These are phyloP conservation scores for Apodemia zela DNA, from an alignment of 2,888 invertebrate species.

Conservation along the genomic window DNA sequence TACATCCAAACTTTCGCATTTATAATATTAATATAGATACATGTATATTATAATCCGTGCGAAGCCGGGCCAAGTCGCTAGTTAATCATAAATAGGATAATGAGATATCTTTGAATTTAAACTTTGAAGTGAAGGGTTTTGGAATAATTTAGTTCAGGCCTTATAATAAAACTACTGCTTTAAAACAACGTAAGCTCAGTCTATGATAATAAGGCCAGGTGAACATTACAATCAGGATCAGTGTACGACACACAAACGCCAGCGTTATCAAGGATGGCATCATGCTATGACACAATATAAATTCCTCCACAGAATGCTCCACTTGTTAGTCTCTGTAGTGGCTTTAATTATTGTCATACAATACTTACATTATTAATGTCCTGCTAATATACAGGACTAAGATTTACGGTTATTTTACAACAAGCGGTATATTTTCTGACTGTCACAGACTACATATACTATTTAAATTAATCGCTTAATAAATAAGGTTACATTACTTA, in stretches of 20 bases:
- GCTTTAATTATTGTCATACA: constrained; percentile 1
- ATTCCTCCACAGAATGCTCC: not conserved
- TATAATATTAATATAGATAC: too few species aligned
- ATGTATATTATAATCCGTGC: too few species aligned
- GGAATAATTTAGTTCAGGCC: too few species aligned
- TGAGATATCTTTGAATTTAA: too few species aligned
- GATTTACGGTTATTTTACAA: not conserved
- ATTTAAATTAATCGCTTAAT: too few species aligned
- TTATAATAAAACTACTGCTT: too few species aligned
- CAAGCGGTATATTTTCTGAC: not conserved
- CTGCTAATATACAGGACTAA: not conserved
- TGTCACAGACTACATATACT: not conserved
- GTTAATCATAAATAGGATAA: too few species aligned
- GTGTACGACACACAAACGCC: not conserved
- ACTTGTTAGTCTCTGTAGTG: not conserved
- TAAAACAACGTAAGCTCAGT: too few species aligned
- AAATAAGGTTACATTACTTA: too few species aligned
- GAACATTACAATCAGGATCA: not conserved
- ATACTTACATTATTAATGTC: not conserved
- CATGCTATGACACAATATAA: constrained; percentile 10
- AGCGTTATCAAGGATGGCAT: constrained; percentile 11
- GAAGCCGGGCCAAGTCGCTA: too few species aligned
- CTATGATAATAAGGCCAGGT: not conserved
- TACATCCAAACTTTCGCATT: too few species aligned
- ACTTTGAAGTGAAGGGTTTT: too few species aligned